Percentiles rank a stretch among this genome's conserved stretches.
Conservation (phyloP, 2,888 invertebrate genomes). For the Ichneumoninae sp. region DNA sequence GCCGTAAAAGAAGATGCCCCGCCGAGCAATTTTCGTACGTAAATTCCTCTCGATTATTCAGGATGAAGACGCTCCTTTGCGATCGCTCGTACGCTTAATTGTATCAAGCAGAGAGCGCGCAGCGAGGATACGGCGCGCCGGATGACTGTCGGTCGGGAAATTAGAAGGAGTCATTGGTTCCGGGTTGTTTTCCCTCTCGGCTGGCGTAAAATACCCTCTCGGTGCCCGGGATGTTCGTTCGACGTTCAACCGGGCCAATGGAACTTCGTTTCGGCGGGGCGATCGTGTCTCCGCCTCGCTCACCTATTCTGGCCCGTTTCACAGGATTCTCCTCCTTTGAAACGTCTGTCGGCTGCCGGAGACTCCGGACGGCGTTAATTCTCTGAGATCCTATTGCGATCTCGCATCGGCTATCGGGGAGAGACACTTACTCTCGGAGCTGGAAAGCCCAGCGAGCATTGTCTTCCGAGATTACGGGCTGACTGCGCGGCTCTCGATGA, state of each 20-base stretch:
- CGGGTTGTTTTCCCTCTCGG: background rate
- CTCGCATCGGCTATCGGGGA: background rate
- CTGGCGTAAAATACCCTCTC: background rate
- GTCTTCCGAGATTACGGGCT: conserved; percentile 28
- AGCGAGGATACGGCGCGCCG: background rate
- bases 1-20: conserved; percentile 43
- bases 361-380: conserved; percentile 23
- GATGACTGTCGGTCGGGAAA: background rate
- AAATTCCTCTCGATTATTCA: background rate
- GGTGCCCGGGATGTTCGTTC: conserved; percentile 29
- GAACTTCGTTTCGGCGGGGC: conserved; percentile 10
- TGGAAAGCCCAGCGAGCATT: conserved; percentile 22
- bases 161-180: background rate
- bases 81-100: background rate
- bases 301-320: conserved; percentile 1
- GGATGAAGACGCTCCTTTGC: background rate
- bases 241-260: conserved; percentile 28
- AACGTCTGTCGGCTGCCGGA: background rate
- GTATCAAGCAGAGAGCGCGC: background rate
- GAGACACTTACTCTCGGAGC: background rate
- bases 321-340: background rate
- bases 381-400: conserved; percentile 17
- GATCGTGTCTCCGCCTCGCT: conserved; percentile 8
- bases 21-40: conserved; percentile 1
- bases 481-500: conserved; percentile 27